Conservation (phyloP, 23 tunicate genomes). For the Clavelina lepadiformis region DNA sequence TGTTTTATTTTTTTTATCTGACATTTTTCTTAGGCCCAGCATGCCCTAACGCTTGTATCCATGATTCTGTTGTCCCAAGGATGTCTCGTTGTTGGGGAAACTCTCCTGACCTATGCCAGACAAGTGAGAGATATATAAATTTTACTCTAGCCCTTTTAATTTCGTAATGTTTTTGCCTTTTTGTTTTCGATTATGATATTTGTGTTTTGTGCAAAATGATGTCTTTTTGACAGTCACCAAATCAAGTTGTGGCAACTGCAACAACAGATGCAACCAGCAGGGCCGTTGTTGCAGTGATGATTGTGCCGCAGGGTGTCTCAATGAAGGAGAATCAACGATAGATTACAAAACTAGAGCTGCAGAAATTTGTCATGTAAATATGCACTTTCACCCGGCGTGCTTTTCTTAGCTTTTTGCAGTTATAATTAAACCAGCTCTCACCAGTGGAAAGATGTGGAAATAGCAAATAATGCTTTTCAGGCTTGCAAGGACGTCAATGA, state of each 20-base stretch:
- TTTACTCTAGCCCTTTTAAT: neutral
- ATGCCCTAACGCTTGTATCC: neutral
- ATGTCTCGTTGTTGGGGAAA: conserved; percentile 45
- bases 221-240: conserved; percentile 13
- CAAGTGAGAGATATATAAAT: conserved; percentile 20
- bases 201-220: neutral
- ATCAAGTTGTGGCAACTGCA: conserved; percentile 6
- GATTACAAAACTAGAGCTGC: neutral
- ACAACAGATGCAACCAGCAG: conserved; percentile 17
- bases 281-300: conserved; percentile 34
- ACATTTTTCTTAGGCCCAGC: neutral
- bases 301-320: conserved; percentile 74
- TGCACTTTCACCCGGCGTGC: no score
- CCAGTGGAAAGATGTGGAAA: no score
- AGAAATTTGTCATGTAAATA: conserved; percentile 1
- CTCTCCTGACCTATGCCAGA: conserved; percentile 32
- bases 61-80: neutral
- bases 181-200: neutral
- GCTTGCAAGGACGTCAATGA: conserved; percentile 48
- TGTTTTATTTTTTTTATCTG: neutral
- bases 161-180: neutral
- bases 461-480: no score
- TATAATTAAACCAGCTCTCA: no score
- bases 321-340: no score
- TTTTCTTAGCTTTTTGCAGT: no score